phyloP scores from a whole-genome alignment of 2,113 vertebrate species.

The Tichodroma muraria region DNA sequence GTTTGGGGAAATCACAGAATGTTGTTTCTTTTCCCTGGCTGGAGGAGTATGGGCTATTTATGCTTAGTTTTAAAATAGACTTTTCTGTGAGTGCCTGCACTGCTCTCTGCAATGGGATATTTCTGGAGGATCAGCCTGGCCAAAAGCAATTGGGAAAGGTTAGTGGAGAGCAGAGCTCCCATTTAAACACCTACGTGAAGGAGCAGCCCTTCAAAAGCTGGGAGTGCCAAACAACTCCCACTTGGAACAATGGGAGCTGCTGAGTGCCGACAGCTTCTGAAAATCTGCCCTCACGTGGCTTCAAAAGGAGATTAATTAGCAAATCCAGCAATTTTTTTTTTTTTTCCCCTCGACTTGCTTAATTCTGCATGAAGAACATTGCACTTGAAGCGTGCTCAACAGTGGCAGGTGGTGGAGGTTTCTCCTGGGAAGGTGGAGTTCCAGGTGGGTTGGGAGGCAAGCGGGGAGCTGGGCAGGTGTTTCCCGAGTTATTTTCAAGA shows the following conservation, averaged over 20 bases:
- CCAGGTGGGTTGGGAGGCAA: neutral
- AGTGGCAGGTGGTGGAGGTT: neutral
- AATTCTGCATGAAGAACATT: neutral
- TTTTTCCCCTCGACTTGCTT: neutral
- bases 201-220: neutral
- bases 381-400: neutral
- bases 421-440: neutral
- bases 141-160: conserved; percentile 22
- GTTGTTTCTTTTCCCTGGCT: conserved; percentile 28
- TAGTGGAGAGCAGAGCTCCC: conserved; percentile 16
- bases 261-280: neutral
- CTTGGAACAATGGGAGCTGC: conserved; percentile 18
- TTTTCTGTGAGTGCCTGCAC: conserved; percentile 15
- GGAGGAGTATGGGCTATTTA: conserved; percentile 2
- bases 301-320: neutral
- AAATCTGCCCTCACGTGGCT: neutral
- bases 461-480: neutral
- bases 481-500: neutral
- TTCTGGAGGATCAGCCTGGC: conserved; percentile 25
- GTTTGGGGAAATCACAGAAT: conserved; percentile 15
- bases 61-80: conserved; percentile 2
- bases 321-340: neutral
- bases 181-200: conserved; percentile 42
- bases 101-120: neutral
- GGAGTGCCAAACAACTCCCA: neutral